Percentiles rank a stretch among this genome's conserved stretches.
These are phyloP conservation scores for Loris lydekkerianus DNA, from an alignment of 2,797 vertebrate species.

Conservation along the genomic window DNA sequence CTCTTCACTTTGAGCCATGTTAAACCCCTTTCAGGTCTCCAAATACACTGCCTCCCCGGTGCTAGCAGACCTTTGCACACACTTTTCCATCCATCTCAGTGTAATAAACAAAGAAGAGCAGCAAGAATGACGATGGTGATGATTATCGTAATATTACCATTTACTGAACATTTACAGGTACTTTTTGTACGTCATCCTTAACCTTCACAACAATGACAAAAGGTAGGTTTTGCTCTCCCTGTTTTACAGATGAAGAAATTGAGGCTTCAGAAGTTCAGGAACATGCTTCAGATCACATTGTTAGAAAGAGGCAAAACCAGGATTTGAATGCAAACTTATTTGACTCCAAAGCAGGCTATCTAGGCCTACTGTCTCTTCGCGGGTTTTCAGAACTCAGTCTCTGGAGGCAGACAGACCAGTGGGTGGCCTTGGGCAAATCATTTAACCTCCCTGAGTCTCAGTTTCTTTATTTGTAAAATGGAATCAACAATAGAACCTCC, in stretches of 20 bases:
- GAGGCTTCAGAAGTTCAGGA: neutral
- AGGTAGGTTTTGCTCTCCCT: neutral
- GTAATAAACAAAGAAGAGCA: neutral
- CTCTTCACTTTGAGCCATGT: neutral
- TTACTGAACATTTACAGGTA: neutral
- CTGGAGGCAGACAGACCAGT: neutral
- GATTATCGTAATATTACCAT: neutral
- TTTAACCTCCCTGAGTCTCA: neutral
- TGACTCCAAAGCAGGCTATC: neutral
- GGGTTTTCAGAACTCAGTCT: neutral
- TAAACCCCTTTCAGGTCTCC: neutral
- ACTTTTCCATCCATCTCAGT: neutral
- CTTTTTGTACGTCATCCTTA: neutral
- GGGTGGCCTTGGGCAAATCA: neutral
- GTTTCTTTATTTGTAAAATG: neutral
- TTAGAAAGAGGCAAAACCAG: neutral
- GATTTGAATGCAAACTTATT: constrained; percentile 5
- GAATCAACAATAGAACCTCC: neutral
- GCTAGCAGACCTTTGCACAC: neutral
- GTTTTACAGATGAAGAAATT: constrained; percentile 3
- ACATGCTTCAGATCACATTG: neutral
- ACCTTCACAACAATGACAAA: neutral
- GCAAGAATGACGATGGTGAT: neutral
- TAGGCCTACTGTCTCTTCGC: neutral
- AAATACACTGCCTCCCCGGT: neutral